phyloP scores from a whole-genome alignment of 2,113 vertebrate genomes.

The Catagonus wagneri region DNA sequence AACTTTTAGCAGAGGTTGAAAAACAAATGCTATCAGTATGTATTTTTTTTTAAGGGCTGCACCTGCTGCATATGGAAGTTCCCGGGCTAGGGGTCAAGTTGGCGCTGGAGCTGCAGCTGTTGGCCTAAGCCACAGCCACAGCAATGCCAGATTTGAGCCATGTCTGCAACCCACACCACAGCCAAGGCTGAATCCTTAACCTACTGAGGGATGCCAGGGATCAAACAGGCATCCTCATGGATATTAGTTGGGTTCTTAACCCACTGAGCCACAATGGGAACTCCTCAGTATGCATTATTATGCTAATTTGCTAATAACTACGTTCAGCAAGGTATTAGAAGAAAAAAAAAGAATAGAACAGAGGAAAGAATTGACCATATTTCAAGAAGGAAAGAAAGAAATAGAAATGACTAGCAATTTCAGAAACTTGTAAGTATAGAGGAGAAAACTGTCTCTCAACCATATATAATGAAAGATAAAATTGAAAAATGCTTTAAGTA shows the following conservation, averaged over 20 bases:
- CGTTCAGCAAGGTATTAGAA: neutral
- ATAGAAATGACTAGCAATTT: neutral
- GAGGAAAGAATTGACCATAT: neutral
- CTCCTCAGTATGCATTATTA: neutral
- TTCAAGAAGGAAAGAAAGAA: slow-evolving; percentile 40
- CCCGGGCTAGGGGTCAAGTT: too few relatives aligned
- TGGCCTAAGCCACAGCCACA: too few relatives aligned
- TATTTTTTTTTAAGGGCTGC: too few relatives aligned
- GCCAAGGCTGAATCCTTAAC: too few relatives aligned
- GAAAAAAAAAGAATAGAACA: neutral
- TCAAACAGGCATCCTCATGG: too few relatives aligned
- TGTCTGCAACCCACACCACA: too few relatives aligned
- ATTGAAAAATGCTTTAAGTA: neutral
- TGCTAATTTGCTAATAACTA: neutral
- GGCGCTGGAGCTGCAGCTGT: too few relatives aligned
- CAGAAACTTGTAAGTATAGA: neutral
- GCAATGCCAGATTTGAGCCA: too few relatives aligned
- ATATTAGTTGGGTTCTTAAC: too few relatives aligned
- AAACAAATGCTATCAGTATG: neutral
- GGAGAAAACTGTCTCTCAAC: neutral
- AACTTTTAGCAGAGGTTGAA: slow-evolving; percentile 12
- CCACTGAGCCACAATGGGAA: too few relatives aligned
- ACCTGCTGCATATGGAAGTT: too few relatives aligned
- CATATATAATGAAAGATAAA: slow-evolving; percentile 34
- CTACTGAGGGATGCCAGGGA: too few relatives aligned